phyloP scores from a whole-genome alignment of 2,113 vertebrate genomes.

The Atractosteus spatula region DNA sequence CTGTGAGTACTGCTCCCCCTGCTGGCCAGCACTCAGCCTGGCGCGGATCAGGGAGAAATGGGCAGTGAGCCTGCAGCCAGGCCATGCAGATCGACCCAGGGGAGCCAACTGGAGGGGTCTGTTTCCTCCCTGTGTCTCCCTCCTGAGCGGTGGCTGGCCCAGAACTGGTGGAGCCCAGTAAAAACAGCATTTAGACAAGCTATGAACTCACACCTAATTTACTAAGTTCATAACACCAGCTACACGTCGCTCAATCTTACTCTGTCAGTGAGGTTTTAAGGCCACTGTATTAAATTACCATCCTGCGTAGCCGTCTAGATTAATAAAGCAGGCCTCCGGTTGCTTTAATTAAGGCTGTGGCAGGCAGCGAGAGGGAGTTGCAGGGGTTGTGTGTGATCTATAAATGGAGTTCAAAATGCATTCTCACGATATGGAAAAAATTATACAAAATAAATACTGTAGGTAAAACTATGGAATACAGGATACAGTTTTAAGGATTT shows the following conservation, averaged over 20 bases:
- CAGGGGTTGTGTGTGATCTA: neutral
- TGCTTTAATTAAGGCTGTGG: neutral
- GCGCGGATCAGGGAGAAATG: too few relatives aligned
- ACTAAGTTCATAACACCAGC: neutral
- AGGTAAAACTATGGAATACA: neutral
- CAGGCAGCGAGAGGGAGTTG: neutral
- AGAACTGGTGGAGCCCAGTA: neutral
- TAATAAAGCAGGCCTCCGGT: neutral
- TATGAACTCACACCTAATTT: neutral
- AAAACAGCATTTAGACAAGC: neutral
- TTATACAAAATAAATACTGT: too few relatives aligned
- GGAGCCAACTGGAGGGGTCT: neutral
- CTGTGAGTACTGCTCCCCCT: slow-evolving; percentile 67
- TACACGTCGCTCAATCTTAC: neutral
- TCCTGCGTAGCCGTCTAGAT: neutral
- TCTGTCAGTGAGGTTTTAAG: neutral
- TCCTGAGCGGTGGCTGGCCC: too few relatives aligned
- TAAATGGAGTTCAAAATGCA: too few relatives aligned
- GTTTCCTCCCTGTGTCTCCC: neutral
- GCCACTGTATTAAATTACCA: neutral
- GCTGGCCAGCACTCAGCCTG: too few relatives aligned
- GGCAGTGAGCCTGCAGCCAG: too few relatives aligned
- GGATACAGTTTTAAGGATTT: neutral
- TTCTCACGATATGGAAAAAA: too few relatives aligned
- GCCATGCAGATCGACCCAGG: too few relatives aligned